Percentiles rank a stretch among this genome's conserved stretches.
Conservation (phyloP, 2,888 invertebrate species). For the Nebria brevicollis region DNA sequence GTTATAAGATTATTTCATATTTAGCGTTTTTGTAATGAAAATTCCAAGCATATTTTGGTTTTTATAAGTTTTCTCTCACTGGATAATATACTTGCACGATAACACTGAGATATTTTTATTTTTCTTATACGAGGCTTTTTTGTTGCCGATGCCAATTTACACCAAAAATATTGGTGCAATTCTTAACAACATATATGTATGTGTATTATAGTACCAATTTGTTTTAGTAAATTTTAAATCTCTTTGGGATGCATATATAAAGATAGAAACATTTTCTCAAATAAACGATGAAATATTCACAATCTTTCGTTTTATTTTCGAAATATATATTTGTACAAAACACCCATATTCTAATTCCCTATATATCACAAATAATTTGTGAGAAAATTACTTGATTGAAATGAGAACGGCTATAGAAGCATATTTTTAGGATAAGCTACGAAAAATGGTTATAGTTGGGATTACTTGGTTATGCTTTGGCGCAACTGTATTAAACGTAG, state of each 20-base stretch:
- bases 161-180: conserved; percentile 15
- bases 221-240: conserved; percentile 47
- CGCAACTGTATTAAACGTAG: no score
- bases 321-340: neutral
- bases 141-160: conserved; percentile 38
- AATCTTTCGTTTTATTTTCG: neutral
- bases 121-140: conserved; percentile 8
- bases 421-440: no score
- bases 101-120: neutral
- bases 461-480: no score
- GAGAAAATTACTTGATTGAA: no score
- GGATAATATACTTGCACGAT: neutral
- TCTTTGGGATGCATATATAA: conserved; percentile 46
- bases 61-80: no score
- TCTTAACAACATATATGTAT: conserved; percentile 33
- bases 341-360: neutral
- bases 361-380: no score
- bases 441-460: no score
- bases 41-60: neutral
- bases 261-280: conserved; percentile 47
- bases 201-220: conserved; percentile 46
- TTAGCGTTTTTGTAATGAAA: neutral
- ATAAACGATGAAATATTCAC: conserved; percentile 45
- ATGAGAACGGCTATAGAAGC: no score
- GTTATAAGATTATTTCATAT: conserved; percentile 10